Conservation (phyloP, 2,888 invertebrate genomes). For the Parnassius glacialis region DNA sequence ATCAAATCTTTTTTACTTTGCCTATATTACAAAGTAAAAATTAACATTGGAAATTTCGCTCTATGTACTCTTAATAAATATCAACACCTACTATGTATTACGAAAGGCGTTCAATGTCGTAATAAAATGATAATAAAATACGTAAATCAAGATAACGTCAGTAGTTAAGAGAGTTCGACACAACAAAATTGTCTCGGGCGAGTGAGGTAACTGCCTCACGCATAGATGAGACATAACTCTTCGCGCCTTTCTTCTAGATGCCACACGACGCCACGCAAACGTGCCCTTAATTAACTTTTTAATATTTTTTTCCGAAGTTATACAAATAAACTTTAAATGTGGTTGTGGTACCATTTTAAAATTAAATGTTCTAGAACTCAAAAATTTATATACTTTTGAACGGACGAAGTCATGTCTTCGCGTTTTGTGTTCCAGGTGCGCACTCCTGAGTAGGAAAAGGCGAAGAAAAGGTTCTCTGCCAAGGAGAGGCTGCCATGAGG, state of each 20-base stretch:
- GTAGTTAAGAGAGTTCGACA: conserved; percentile 66
- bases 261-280: conserved; percentile 31
- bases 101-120: conserved; percentile 59
- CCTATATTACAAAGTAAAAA: too few relatives aligned
- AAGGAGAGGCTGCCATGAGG: too few relatives aligned
- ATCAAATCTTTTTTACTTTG: too few relatives aligned
- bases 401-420: too few relatives aligned
- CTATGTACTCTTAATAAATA: not conserved
- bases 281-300: conserved; percentile 34
- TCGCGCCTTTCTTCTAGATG: conserved; percentile 40
- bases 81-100: conserved; percentile 38
- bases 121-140: conserved; percentile 76
- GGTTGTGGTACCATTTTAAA: too few relatives aligned
- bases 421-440: too few relatives aligned
- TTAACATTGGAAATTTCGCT: not conserved
- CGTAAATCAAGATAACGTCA: conserved; percentile 78
- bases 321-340: too few relatives aligned
- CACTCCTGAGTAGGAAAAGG: too few relatives aligned
- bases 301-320: too few relatives aligned
- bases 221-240: conserved; percentile 58
- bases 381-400: too few relatives aligned
- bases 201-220: conserved; percentile 64
- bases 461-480: too few relatives aligned
- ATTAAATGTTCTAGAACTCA: too few relatives aligned
- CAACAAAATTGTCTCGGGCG: conserved; percentile 63